These are phyloP conservation scores for Spisula subtruncata DNA, from an alignment of 2,888 invertebrate species.

Conservation along the genomic window DNA sequence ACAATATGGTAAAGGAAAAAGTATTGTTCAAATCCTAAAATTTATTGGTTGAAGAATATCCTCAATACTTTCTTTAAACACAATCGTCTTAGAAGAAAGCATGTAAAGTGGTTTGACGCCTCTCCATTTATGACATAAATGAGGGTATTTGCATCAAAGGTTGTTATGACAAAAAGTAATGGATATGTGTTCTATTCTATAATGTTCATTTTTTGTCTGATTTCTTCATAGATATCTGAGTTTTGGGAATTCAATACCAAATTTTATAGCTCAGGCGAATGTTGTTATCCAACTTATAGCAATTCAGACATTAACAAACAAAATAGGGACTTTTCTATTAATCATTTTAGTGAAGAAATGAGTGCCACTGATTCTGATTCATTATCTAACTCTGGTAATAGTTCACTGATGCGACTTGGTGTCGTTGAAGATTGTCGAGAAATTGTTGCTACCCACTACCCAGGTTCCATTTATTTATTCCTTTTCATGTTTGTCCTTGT, in stretches of 20 bases:
- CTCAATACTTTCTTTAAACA: background rate
- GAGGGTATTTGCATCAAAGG: conserved; percentile 7
- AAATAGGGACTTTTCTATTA: background rate
- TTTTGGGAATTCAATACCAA: background rate
- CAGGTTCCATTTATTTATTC: too few relatives aligned
- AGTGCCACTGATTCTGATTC: background rate
- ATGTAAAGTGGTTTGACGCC: conserved; percentile 15
- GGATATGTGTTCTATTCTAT: background rate
- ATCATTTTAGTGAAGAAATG: background rate
- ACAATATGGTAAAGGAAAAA: background rate
- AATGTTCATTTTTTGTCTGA: background rate
- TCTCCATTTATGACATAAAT: background rate
- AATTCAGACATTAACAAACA: background rate
- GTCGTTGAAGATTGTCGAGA: too few relatives aligned
- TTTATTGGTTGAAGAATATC: conserved; percentile 4
- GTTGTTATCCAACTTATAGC: background rate
- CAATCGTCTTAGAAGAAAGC: background rate
- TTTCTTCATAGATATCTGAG: background rate
- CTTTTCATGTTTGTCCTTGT: too few relatives aligned
- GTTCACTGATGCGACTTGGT: too few relatives aligned
- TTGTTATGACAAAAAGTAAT: background rate
- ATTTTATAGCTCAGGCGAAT: background rate
- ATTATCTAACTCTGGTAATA: too few relatives aligned
- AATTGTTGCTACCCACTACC: too few relatives aligned
- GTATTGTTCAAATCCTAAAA: background rate